These are phyloP conservation scores for Sebastes fasciatus DNA, from an alignment of 2,113 vertebrate genomes.

Conservation along the genomic window DNA sequence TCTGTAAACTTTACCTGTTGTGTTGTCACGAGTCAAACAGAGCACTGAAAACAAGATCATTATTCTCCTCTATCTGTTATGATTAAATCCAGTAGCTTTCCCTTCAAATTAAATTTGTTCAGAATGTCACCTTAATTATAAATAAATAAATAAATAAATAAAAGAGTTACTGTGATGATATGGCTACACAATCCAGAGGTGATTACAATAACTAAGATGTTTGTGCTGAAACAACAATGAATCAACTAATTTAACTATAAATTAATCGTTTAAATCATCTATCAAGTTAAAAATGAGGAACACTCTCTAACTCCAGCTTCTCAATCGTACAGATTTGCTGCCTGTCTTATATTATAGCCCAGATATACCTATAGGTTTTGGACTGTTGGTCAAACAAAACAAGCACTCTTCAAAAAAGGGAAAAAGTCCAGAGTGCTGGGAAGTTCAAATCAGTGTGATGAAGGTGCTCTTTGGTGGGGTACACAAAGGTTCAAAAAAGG, in stretches of 20 bases:
- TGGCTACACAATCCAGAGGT: background rate
- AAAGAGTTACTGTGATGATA: background rate
- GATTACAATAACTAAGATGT: background rate
- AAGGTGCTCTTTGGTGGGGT: no score
- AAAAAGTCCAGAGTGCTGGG: no score
- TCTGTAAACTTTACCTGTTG: slow-evolving; percentile 73
- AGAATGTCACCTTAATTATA: background rate
- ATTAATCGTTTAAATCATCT: background rate
- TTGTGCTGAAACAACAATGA: background rate
- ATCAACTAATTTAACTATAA: background rate
- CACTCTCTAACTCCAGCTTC: no score
- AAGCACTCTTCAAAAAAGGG: no score
- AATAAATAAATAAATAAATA: background rate
- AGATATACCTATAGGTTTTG: no score
- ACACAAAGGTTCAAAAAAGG: no score
- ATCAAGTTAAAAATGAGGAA: no score
- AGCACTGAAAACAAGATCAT: background rate
- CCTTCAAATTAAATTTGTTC: background rate
- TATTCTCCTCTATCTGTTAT: background rate
- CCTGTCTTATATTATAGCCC: no score
- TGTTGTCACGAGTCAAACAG: slow-evolving; percentile 40
- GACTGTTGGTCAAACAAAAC: no score
- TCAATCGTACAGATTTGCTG: no score
- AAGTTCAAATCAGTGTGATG: no score
- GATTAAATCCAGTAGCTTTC: background rate